These are phyloP conservation scores for Himalopsyche anomala DNA, from an alignment of 2,888 invertebrate species.

Conservation along the genomic window DNA sequence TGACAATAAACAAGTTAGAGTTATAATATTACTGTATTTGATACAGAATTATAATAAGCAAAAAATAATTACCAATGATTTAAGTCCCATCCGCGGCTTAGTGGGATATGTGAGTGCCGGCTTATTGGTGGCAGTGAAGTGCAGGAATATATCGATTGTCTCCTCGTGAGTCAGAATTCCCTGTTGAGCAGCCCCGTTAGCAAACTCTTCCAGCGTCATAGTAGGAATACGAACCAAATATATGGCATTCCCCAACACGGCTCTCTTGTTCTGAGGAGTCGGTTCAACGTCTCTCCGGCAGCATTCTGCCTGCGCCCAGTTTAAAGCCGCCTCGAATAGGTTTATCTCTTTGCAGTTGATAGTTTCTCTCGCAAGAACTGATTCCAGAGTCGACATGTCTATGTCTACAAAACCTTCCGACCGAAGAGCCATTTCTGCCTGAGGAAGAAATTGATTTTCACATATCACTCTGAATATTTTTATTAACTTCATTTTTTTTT, in stretches of 20 bases:
- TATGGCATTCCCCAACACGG: slow-evolving; percentile 86
- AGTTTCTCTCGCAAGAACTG: slow-evolving; percentile 93
- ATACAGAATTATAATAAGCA: background rate
- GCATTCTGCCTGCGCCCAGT: slow-evolving; percentile 96
- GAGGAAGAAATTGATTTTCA: slow-evolving; percentile 66
- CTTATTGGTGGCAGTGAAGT: slow-evolving; percentile 93
- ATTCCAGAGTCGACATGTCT: slow-evolving; percentile 93
- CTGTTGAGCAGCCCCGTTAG: slow-evolving; percentile 95
- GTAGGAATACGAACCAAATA: slow-evolving; percentile 94
- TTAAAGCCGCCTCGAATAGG: slow-evolving; percentile 91
- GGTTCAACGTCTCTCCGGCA: slow-evolving; percentile 87
- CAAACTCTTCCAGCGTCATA: slow-evolving; percentile 93
- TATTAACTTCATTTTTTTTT: too few species aligned
- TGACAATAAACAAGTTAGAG: background rate
- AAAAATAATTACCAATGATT: slow-evolving; percentile 83
- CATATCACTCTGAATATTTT: too few species aligned
- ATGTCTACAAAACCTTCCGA: slow-evolving; percentile 98
- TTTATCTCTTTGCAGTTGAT: slow-evolving; percentile 96
- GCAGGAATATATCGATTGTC: slow-evolving; percentile 95
- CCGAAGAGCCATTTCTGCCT: slow-evolving; percentile 97
- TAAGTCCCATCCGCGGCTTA: slow-evolving; percentile 90
- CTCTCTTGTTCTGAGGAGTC: slow-evolving; percentile 87
- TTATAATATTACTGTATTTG: background rate
- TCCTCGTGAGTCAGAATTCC: slow-evolving; percentile 94
- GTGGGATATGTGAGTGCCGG: slow-evolving; percentile 89